phyloP scores from a whole-genome alignment of 2,113 vertebrate species.

The Phalacrocorax carbo region DNA sequence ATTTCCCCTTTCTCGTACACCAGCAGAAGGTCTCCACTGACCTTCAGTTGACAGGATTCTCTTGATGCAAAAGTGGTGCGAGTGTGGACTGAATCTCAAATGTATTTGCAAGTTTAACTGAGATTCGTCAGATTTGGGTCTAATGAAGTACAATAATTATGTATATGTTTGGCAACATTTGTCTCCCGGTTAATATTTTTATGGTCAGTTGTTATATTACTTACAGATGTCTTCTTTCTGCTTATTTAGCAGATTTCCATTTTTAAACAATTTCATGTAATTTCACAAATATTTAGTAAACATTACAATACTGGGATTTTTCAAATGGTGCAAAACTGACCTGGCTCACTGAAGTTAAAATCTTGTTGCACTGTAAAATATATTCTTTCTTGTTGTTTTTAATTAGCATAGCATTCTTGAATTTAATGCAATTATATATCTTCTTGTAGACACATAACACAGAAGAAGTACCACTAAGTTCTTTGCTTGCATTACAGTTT shows the following conservation, averaged over 20 bases:
- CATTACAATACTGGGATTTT: neutral
- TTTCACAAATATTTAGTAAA: constrained; percentile 26
- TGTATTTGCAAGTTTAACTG: neutral
- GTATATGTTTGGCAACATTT: constrained; percentile 3
- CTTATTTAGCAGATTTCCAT: constrained; percentile 11
- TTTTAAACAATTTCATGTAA: constrained; percentile 24
- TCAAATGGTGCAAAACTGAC: neutral
- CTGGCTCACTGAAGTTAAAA: neutral
- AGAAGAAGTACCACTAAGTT: neutral
- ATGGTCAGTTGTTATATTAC: neutral
- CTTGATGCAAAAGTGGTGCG: neutral
- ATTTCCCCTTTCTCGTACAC: neutral
- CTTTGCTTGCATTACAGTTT: constrained; percentile 3
- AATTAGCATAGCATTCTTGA: constrained; percentile 1
- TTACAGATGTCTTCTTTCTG: constrained; percentile 39
- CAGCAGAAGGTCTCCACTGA: neutral
- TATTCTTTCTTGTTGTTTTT: neutral
- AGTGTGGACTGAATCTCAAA: neutral
- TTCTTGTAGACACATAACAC: neutral
- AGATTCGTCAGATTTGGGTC: neutral
- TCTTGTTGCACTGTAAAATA: neutral
- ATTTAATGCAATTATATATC: constrained; percentile 18
- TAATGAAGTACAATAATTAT: constrained; percentile 34
- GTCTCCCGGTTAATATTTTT: constrained; percentile 22
- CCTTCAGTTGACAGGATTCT: neutral